Evolutionary conservation across 2,113 vertebrate species (phyloP).

Genomic region (Herpailurus yagouaroundi): DNA sequence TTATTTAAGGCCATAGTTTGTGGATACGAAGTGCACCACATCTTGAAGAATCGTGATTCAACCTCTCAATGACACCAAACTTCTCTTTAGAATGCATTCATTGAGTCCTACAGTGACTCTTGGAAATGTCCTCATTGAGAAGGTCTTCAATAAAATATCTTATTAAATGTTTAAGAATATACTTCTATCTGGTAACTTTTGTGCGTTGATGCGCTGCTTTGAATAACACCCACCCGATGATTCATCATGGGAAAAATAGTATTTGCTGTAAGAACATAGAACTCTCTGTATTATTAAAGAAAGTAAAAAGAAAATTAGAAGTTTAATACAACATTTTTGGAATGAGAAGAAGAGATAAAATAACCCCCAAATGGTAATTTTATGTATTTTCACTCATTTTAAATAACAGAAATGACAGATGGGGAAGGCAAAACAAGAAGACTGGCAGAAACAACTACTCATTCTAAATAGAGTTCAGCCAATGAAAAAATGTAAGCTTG

Average conservation of each 20-base stretch:
- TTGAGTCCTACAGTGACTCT: neutral
- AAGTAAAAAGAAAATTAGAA: conserved; percentile 42
- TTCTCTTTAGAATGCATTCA: neutral
- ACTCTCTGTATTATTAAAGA: conserved; percentile 27
- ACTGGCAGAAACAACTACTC: neutral
- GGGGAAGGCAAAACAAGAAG: conserved; percentile 9
- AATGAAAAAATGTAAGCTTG: neutral
- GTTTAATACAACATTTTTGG: neutral
- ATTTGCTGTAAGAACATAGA: conserved; percentile 36
- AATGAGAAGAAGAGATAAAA: neutral
- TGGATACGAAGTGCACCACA: neutral
- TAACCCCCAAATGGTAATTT: neutral
- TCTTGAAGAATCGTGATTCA: neutral
- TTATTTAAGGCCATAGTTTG: neutral
- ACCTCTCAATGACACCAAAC: neutral
- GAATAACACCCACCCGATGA: neutral
- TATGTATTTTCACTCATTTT: conserved; percentile 30
- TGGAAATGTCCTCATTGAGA: neutral
- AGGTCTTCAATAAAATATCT: neutral
- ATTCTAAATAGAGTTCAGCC: conserved; percentile 44
- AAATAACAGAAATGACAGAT: conserved; percentile 36
- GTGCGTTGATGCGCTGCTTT: neutral
- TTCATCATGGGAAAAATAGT: conserved; percentile 9
- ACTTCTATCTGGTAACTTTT: conserved; percentile 13
- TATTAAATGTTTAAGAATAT: neutral